phyloP scores from a whole-genome alignment of 2,888 invertebrate species.

The Plemyria rubiginata region DNA sequence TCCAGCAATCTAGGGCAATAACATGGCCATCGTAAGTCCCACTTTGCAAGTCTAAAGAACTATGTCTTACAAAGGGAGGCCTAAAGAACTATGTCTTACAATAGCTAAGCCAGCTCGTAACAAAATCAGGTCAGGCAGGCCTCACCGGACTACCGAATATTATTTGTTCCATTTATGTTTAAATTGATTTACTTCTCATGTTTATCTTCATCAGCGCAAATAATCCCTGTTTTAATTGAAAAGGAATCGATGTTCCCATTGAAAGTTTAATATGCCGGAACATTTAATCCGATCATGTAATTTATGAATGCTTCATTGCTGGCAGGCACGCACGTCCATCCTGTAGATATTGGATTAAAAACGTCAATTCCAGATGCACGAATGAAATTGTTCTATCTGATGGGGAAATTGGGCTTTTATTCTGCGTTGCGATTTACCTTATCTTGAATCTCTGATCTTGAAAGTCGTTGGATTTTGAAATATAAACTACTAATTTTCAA shows the following conservation, averaged over 20 bases:
- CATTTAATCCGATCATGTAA: slow-evolving; percentile 15
- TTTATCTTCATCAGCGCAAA: too few species aligned
- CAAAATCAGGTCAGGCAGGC: slow-evolving; percentile 19
- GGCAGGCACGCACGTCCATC: slow-evolving; percentile 14
- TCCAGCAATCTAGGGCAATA: slow-evolving; percentile 6
- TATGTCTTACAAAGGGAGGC: not conserved
- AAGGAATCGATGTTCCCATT: not conserved
- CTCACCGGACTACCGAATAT: not conserved
- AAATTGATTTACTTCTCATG: too few species aligned
- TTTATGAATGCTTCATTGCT: slow-evolving; percentile 11
- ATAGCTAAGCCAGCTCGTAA: slow-evolving; percentile 11
- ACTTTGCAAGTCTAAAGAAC: slow-evolving; percentile 17
- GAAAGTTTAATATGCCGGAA: slow-evolving; percentile 1
- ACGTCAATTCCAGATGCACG: slow-evolving; percentile 11
- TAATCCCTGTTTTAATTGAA: not conserved
- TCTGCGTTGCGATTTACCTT: not conserved
- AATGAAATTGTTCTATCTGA: slow-evolving; percentile 3
- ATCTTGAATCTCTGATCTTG: not conserved
- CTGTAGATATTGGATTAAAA: slow-evolving; percentile 15
- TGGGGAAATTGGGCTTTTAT: slow-evolving; percentile 1
- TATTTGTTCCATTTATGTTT: too few species aligned
- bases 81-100: too few species aligned
- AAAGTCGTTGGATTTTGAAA: not conserved
- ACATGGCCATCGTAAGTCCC: not conserved
- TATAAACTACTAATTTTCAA: too few species aligned